A percentile compares a stretch with the other conserved stretches of the same genome.
Conservation (phyloP, 64 coral and sea anemone species). For the Porites lutea region DNA sequence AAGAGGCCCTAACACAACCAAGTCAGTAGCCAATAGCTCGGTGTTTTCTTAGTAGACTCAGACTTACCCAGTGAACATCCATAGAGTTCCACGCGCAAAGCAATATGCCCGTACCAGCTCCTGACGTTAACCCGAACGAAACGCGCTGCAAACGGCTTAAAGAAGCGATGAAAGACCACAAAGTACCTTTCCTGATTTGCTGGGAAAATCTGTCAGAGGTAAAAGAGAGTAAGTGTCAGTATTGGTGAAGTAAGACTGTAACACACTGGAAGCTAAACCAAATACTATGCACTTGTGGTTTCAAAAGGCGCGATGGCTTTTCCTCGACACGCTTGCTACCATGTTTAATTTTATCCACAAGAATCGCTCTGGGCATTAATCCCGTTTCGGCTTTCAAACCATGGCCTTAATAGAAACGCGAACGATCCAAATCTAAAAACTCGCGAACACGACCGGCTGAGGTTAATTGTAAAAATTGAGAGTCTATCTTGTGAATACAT, state of each 20-base stretch:
- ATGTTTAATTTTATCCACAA: too few relatives aligned
- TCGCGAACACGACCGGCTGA: too few relatives aligned
- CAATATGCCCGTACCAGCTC: slow-evolving; percentile 79
- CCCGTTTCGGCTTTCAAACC: too few relatives aligned
- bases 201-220: slow-evolving; percentile 54
- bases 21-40: background rate
- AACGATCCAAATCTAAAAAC: too few relatives aligned
- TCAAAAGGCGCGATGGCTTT: too few relatives aligned
- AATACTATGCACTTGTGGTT: too few relatives aligned
- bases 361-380: too few relatives aligned
- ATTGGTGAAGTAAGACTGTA: background rate
- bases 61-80: slow-evolving; percentile 74
- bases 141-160: slow-evolving; percentile 67
- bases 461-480: too few relatives aligned
- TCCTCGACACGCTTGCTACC: too few relatives aligned
- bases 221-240: background rate
- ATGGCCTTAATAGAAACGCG: too few relatives aligned
- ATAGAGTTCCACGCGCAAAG: slow-evolving; percentile 82
- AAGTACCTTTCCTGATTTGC: slow-evolving; percentile 77
- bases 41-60: background rate
- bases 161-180: slow-evolving; percentile 61
- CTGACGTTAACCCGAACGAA: slow-evolving; percentile 77
- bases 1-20: background rate
- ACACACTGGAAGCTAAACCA: too few relatives aligned
- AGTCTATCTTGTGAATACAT: too few relatives aligned